Conservation (phyloP, 2,113 vertebrate species). For the Xenopus tropicalis region UCB_Xtro_10.0 CM004444.2:153208001-153208500, state of each 20-base stretch:
- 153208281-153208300: background rate
- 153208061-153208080: background rate
- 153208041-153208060: no score
- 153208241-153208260: no score
- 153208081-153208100: background rate
- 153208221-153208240: no score
- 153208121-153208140: constrained; percentile 1
- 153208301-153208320: constrained; percentile 23
- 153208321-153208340: constrained; percentile 7
- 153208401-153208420: constrained; percentile 27
- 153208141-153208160: constrained; percentile 14
- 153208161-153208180: constrained; percentile 24
- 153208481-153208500: constrained; percentile 35
- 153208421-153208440: constrained; percentile 34
- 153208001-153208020: no score
- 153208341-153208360: constrained; percentile 2
- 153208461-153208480: constrained; percentile 37
- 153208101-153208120: background rate
- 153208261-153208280: no score
- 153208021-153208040: no score
- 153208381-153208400: constrained; percentile 27
- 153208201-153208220: no score
- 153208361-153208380: background rate
- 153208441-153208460: constrained; percentile 35
- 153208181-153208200: constrained; percentile 8